phyloP scores from a whole-genome alignment of 2,888 invertebrate genomes.

The Sinohyriopsis cumingii region DNA sequence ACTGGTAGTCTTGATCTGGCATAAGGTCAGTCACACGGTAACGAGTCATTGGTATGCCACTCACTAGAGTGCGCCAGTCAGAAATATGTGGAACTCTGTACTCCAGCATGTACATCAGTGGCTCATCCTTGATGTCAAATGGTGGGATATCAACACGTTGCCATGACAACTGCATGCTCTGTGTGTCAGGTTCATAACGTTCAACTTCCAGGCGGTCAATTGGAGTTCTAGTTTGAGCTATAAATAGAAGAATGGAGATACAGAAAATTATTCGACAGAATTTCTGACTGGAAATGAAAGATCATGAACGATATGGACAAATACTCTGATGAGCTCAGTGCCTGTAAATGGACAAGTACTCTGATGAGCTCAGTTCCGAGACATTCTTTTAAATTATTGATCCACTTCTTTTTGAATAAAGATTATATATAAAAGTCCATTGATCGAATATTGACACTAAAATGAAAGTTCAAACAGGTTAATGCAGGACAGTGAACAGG shows the following conservation, averaged over 20 bases:
- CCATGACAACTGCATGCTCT: conserved; percentile 58
- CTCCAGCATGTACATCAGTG: conserved; percentile 63
- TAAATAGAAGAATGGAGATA: not conserved
- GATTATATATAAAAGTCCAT: too few species aligned
- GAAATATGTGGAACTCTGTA: conserved; percentile 52
- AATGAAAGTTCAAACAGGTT: too few species aligned
- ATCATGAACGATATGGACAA: not conserved
- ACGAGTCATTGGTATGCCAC: conserved; percentile 55
- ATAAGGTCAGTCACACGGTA: conserved; percentile 58
- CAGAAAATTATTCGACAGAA: not conserved
- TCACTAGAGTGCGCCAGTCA: conserved; percentile 65
- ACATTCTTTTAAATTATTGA: too few species aligned
- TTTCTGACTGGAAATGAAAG: not conserved
- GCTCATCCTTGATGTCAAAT: conserved; percentile 50
- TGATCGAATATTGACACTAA: too few species aligned
- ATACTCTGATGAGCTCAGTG: not conserved
- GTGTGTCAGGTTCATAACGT: conserved; percentile 56
- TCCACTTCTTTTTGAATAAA: too few species aligned
- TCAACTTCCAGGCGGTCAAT: conserved; percentile 54
- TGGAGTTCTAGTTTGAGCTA: conserved; percentile 54
- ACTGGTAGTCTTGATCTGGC: conserved; percentile 86
- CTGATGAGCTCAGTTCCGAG: not conserved
- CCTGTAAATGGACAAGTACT: not conserved
- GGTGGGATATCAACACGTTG: conserved; percentile 58
- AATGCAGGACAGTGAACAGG: too few species aligned